Evolutionary conservation across 2,797 vertebrate species (phyloP).

Genomic region (Urocyon cinereoargenteus): DNA sequence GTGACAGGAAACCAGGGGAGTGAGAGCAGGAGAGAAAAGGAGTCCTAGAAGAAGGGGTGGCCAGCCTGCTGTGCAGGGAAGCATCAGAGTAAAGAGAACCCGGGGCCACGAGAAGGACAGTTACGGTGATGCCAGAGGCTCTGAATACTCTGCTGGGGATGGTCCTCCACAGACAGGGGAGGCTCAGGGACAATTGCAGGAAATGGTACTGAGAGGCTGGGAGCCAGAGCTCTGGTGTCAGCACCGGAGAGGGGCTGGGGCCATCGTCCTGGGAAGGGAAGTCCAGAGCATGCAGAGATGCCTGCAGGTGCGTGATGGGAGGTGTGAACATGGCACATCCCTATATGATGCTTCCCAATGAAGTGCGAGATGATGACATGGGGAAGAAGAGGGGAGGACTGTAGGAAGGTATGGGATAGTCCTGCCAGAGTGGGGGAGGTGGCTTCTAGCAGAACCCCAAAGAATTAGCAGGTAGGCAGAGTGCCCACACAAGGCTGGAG

Average conservation of each 20-base stretch:
- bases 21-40: not conserved
- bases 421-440: not conserved
- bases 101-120: not conserved
- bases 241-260: rapidly evolving
- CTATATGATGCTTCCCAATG: not conserved
- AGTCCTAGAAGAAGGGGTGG: not conserved
- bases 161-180: not conserved
- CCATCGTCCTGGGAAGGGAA: not conserved
- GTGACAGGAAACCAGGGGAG: not conserved
- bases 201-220: not conserved
- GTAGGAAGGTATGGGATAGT: not conserved
- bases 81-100: rapidly evolving
- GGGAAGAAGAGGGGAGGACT: not conserved
- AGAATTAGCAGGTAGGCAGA: not conserved
- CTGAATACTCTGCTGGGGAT: not conserved
- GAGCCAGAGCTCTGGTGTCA: not conserved
- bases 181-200: not conserved
- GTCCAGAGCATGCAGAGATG: not conserved
- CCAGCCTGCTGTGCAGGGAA: no score
- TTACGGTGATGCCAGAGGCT: not conserved
- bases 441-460: not conserved
- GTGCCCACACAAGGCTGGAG: rapidly evolving
- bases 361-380: not conserved
- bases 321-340: rapidly evolving
- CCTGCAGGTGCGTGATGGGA: not conserved